Conservation (phyloP, 2,797 vertebrate species). For the Cygnus olor region DNA sequence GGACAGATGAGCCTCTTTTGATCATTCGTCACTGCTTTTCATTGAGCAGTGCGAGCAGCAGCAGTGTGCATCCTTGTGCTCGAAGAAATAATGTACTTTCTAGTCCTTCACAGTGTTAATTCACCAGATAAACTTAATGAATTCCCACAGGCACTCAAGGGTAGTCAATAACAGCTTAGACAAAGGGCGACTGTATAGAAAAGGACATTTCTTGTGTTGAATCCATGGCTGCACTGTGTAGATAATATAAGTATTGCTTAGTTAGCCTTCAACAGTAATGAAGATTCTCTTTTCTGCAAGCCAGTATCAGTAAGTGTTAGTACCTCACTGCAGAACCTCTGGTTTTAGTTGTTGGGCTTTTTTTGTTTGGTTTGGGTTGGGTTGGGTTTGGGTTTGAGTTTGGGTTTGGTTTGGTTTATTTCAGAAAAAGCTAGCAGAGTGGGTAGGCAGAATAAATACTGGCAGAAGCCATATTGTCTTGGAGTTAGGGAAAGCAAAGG, state of each 20-base stretch:
- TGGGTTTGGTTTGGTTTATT: not conserved
- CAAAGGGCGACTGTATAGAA: not conserved
- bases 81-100: conserved; percentile 1
- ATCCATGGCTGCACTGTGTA: not conserved
- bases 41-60: not conserved
- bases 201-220: not conserved
- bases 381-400: not conserved
- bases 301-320: not conserved
- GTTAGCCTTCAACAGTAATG: not conserved
- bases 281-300: not conserved
- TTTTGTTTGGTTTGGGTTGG: not conserved
- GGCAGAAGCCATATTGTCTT: not conserved
- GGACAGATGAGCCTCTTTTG: not conserved
- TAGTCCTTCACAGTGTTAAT: not conserved
- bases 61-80: not conserved
- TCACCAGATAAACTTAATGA: not conserved
- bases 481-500: not conserved
- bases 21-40: not conserved
- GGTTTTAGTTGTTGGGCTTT: not conserved
- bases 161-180: not conserved
- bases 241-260: not conserved
- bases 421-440: not conserved
- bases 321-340: not conserved
- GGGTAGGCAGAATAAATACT: not conserved
- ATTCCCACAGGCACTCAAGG: not conserved